A percentile compares a stretch with the other conserved stretches of the same genome.
These are phyloP conservation scores for Oreochromis mossambicus DNA, from an alignment of 2,797 vertebrate genomes.

Conservation along the genomic window DNA sequence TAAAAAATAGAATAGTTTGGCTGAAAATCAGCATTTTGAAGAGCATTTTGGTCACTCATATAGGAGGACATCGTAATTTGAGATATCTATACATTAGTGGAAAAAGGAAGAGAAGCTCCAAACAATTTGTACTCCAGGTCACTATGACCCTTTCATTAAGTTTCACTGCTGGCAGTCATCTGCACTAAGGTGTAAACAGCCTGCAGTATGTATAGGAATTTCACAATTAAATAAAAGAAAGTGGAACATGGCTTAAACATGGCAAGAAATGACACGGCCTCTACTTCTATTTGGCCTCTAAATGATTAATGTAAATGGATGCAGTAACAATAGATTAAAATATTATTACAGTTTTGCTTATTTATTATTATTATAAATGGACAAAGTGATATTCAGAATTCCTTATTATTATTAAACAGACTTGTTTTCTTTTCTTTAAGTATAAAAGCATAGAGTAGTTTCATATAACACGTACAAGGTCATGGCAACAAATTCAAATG, in stretches of 20 bases:
- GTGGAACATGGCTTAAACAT: not conserved
- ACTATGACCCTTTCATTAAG: not conserved
- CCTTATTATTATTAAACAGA: not conserved
- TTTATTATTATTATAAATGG: not conserved
- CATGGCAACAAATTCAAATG: not conserved
- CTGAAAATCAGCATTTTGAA: not conserved
- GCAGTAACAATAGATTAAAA: not conserved
- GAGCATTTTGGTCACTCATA: not conserved
- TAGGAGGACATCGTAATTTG: not conserved
- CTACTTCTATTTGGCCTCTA: not conserved
- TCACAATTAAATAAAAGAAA: not conserved
- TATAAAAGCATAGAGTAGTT: not conserved
- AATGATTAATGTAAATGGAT: not conserved
- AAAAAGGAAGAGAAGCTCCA: not conserved
- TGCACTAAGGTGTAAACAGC: not conserved
- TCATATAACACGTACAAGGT: not conserved
- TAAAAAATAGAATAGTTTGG: not conserved
- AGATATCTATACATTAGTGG: not conserved
- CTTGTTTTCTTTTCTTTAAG: not conserved
- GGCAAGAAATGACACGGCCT: not conserved
- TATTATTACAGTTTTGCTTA: not conserved
- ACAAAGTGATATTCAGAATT: not conserved
- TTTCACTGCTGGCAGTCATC: not conserved
- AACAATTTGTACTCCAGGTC: not conserved
- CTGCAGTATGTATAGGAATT: not conserved